Conservation (phyloP, 2,888 invertebrate genomes). For the Heterodera filipjevi region DNA sequence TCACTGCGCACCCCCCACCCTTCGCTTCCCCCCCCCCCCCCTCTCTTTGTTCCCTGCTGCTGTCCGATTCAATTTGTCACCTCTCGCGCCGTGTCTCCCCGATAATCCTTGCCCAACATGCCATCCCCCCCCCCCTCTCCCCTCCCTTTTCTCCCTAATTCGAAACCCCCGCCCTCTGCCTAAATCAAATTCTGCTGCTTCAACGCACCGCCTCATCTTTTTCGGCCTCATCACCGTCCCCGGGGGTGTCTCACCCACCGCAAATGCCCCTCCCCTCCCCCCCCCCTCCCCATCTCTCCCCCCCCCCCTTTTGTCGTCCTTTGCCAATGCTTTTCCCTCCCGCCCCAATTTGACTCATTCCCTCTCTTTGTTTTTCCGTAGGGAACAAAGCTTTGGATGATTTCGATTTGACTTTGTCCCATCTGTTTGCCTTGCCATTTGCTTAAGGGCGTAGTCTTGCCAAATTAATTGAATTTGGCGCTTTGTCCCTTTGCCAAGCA, state of each 20-base stretch:
- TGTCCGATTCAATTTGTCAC: constrained; percentile 15
- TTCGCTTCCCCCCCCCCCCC: not conserved
- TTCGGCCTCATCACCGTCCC: constrained; percentile 5
- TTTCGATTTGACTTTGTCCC: constrained; percentile 10
- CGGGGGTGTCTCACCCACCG: not conserved
- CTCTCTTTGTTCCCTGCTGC: not conserved
- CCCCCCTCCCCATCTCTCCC: not conserved
- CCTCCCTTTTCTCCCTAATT: constrained; percentile 2
- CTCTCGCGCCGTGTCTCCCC: not conserved
- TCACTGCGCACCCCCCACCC: not conserved
- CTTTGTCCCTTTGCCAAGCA: not conserved
- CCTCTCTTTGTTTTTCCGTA: not conserved
- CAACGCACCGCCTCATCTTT: not conserved
- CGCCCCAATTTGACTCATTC: not conserved
- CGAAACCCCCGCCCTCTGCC: not conserved
- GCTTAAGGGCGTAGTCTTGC: not conserved
- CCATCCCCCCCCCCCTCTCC: not conserved
- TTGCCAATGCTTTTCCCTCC: not conserved
- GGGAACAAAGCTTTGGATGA: constrained; percentile 3
- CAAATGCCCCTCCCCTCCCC: not conserved
- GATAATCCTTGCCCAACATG: constrained; percentile 2
- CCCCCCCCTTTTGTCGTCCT: not conserved
- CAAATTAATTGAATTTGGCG: constrained; percentile 15
- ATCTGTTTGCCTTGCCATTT: not conserved
- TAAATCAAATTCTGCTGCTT: constrained; percentile 22